Base-by-base conservation (phyloP, 1,140 invertebrate species). In the Archivesica marissinica region DNA sequence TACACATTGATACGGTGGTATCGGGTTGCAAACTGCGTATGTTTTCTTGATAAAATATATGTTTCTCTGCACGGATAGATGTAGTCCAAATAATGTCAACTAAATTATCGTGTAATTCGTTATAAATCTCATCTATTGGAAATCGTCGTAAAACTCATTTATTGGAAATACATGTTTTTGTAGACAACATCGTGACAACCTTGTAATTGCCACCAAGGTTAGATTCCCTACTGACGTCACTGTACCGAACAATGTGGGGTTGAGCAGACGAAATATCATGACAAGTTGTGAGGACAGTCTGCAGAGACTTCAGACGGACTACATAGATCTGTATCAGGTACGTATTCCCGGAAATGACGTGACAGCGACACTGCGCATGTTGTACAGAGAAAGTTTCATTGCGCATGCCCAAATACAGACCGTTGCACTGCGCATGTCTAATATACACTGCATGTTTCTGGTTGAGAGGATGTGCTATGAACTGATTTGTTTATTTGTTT, bases 181-280 rank as follows among this genome's bases (percentile, higher is more conserved):
- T 66, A 91, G 90, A 52, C 79, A 89, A 28, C 35, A 88, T 1
- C 74, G 91, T 68, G 86, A 89, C 13, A 64, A 89, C 2, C 77
- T 88, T 38, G 87, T 91, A 11, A 15, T 92, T 4, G 91, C 91
- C 4, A 92, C 91, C 38, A 92, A 92, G 66, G 86, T 87, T 1
- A 38, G 89, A 23, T 79, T 75, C 13, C 76, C 78, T 0, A 82
- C 88, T 52, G 83, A 76, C 23, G 35, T 68, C 3, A 25, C 47
- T n/a, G 75, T 61, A 6, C 68, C 78, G 0, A 90, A 90, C 38
- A 74, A 76, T 7, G 50, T 64, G 11, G 88, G 89, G 3, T 78
- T 89, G 3, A 88, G 89, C 75, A 86, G 89, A 80, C 86, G 88
- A 83, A 83, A 89, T 44, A 86, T 90, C 17, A 80, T 90, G 17